Evolutionary conservation across 2,113 vertebrate genomes (phyloP).

Genomic region (Anhinga rufa): DNA sequence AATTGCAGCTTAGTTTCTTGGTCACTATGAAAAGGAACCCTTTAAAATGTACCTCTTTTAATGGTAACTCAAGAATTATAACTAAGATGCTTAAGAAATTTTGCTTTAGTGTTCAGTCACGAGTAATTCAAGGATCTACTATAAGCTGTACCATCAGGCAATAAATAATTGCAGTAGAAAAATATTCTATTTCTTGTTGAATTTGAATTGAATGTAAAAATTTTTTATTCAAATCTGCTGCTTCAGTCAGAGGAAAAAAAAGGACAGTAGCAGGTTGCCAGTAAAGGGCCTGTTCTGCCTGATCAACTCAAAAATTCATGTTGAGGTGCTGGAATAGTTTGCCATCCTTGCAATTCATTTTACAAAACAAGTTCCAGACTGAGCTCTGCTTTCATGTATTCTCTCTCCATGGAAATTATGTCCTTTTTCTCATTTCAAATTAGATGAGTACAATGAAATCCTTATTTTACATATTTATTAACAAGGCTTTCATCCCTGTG

Average conservation of each 20-base stretch:
- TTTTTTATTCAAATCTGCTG: background rate
- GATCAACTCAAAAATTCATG: background rate
- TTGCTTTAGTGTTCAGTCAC: background rate
- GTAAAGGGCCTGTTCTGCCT: background rate
- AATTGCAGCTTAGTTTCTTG: background rate
- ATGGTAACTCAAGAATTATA: background rate
- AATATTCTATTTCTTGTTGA: background rate
- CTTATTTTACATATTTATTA: conserved; percentile 76
- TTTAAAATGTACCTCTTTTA: background rate
- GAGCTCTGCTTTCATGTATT: conserved; percentile 44
- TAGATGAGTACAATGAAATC: conserved; percentile 64
- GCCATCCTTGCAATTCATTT: conserved; percentile 6
- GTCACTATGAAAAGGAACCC: background rate
- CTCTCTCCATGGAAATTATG: conserved; percentile 62
- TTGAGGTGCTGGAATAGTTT: background rate
- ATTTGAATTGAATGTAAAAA: background rate
- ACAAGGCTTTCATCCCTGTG: conserved; percentile 61
- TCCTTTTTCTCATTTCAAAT: conserved; percentile 68
- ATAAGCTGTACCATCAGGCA: background rate
- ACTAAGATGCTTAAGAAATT: background rate
- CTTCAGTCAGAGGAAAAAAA: background rate
- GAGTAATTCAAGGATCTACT: background rate
- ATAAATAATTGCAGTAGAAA: background rate
- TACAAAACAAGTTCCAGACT: conserved; percentile 11
- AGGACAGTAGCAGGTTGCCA: background rate